phyloP scores from a whole-genome alignment of 2,797 vertebrate species.

The Onychomys leucogaster region DNA sequence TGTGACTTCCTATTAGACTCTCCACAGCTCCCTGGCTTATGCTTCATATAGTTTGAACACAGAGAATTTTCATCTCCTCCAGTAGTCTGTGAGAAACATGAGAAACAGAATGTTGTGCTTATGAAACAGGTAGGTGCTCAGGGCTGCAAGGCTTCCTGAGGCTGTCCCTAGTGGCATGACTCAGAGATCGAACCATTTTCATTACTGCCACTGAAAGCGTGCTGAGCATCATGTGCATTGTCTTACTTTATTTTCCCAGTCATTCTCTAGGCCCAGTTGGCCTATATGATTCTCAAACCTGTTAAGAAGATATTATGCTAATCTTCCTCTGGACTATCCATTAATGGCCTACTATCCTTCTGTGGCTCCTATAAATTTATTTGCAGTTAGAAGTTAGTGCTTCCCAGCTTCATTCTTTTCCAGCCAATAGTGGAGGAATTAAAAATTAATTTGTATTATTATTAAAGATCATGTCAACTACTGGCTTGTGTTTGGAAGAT shows the following conservation, averaged over 20 bases:
- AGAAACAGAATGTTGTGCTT: not conserved
- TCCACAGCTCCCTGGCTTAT: not conserved
- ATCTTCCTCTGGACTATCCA: not conserved
- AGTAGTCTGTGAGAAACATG: not conserved
- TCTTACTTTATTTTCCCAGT: not conserved
- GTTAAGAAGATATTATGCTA: not conserved
- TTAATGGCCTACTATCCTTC: not conserved
- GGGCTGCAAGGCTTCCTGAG: not conserved
- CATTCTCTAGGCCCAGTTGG: not conserved
- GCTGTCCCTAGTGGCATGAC: not conserved
- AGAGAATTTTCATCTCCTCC: not conserved
- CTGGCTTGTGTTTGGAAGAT: not conserved
- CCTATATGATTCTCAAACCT: not conserved
- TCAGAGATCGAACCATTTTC: not conserved
- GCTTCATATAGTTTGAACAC: not conserved
- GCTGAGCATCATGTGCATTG: not conserved
- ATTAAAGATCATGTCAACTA: not conserved
- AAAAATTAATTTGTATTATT: constrained; percentile 12
- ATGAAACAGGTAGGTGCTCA: not conserved
- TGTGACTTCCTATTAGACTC: not conserved
- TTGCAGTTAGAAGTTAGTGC: constrained; percentile 29
- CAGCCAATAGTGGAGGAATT: not conserved
- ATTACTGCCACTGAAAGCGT: not conserved
- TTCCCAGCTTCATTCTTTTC: constrained; percentile 14
- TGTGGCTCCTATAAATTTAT: not conserved